A percentile compares a stretch with the other conserved stretches of the same genome.
phyloP scores from a whole-genome alignment of 2,113 vertebrate genomes.

The Octodon degus region DNA sequence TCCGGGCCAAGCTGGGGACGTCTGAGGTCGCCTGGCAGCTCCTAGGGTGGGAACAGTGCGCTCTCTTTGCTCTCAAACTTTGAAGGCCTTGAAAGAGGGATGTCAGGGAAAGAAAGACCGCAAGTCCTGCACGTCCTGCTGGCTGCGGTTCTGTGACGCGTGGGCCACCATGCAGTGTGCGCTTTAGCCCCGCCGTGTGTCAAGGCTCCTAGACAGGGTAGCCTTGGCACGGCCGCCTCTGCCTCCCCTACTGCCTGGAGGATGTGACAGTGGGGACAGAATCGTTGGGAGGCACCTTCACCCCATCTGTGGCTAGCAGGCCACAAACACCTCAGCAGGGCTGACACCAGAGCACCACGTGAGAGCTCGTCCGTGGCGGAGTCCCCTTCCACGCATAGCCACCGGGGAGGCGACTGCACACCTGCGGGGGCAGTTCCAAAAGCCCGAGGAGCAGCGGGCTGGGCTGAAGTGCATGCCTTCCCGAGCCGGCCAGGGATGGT shows the following conservation, averaged over 20 bases:
- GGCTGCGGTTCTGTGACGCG: background rate
- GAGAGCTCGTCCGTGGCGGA: fast-evolving
- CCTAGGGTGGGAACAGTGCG: constrained; percentile 31
- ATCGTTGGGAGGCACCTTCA: background rate
- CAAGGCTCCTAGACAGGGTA: background rate
- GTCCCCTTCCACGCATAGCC: background rate
- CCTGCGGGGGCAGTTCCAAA: too few relatives aligned
- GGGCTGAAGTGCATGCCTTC: background rate
- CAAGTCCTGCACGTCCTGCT: background rate
- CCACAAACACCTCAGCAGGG: background rate
- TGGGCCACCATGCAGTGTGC: fast-evolving
- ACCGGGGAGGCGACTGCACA: background rate
- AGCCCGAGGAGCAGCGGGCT: background rate
- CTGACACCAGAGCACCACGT: background rate
- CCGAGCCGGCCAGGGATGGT: background rate
- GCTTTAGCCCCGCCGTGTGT: too few relatives aligned
- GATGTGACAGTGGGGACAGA: background rate
- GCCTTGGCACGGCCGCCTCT: fast-evolving
- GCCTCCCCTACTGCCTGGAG: background rate
- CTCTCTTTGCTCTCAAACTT: constrained; percentile 52
- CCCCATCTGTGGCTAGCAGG: too few relatives aligned
- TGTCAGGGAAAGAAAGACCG: background rate
- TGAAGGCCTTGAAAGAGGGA: constrained; percentile 33
- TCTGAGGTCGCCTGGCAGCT: constrained; percentile 76
- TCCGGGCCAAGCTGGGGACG: constrained; percentile 73